Evolutionary conservation across 2,888 invertebrate species (phyloP).

Genomic region (Beris chalybata): DNA sequence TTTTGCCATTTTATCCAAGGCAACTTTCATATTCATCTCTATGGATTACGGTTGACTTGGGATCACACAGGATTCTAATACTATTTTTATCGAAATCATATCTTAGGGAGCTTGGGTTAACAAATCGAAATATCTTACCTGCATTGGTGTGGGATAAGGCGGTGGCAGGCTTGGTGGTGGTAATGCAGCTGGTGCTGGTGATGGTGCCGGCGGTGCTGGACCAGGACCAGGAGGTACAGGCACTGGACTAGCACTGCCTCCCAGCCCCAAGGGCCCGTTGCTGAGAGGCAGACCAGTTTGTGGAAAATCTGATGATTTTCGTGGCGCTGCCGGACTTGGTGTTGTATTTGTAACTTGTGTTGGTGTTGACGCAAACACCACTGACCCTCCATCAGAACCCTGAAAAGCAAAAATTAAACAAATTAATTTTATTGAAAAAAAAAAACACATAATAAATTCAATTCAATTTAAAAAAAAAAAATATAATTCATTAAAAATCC

Average conservation of each 20-base stretch:
- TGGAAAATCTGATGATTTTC: slow-evolving; percentile 68
- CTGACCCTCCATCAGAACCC: slow-evolving; percentile 78
- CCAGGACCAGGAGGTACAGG: slow-evolving; percentile 66
- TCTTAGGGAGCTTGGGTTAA: too few relatives aligned
- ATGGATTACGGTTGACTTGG: too few relatives aligned
- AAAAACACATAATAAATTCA: slow-evolving; percentile 4
- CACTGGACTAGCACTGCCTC: slow-evolving; percentile 66
- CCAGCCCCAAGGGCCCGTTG: slow-evolving; percentile 64
- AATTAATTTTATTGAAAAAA: neutral
- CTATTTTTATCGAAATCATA: too few relatives aligned
- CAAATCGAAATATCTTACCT: slow-evolving; percentile 43
- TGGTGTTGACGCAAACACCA: slow-evolving; percentile 69
- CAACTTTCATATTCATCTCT: too few relatives aligned
- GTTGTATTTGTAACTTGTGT: slow-evolving; percentile 52
- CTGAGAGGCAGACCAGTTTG: slow-evolving; percentile 60
- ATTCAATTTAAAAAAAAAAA: neutral
- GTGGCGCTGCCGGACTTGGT: slow-evolving; percentile 63
- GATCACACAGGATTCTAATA: too few relatives aligned
- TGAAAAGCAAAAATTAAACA: slow-evolving; percentile 50
- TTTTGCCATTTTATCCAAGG: too few relatives aligned
- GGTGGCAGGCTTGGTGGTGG: slow-evolving; percentile 68
- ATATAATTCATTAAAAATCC: slow-evolving; percentile 1
- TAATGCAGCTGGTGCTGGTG: slow-evolving; percentile 70
- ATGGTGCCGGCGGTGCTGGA: slow-evolving; percentile 67
- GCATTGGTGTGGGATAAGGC: slow-evolving; percentile 61